Evolutionary conservation across 2,113 vertebrate genomes (phyloP), one percentile per base, ranked within the genome.

Genomic region (Amblyopsis rosae): DNA sequence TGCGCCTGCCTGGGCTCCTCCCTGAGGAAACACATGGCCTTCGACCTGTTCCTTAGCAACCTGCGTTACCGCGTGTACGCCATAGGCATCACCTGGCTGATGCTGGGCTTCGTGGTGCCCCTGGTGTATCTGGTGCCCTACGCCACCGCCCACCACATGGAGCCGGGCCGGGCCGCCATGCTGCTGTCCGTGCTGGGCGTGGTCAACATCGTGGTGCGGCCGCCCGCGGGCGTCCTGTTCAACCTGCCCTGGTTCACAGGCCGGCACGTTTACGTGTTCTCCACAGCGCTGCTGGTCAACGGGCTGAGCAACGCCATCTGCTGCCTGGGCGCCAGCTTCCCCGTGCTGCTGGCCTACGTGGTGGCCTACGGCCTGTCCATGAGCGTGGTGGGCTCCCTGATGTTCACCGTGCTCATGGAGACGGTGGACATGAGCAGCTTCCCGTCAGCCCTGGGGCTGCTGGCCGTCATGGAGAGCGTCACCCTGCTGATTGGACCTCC

Each of bases 391-490:
- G 96, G 96, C 3, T 93, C 96, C 0, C 92, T 98, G 65, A 19
- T 89, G 72, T 98, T 96, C 87, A 96, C 96, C 17, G 96, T 98
- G 55, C 90, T 99, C 75, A 99, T 99, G 97, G 95, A 98, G 6
- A 87, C 89, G 0, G 95, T 99, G 59, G 95, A 96, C 35, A 96
- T 96, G 94, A 93, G 90, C 6, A 92, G 87, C 70, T 99, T 99
- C 80, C 93, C 94, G 12, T 95, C 95, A 0, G 95, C 97, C 10
- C 93, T 98, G 35, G 97, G 97, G 32, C 93, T 99, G 76, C 92
- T 97, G 65, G 92, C 95, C 0, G 60, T 97, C 89, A 91, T 98
- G 84, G 94, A 95, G 77, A 95, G 96, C 3, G 41, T 95, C 84
- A 93, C 93, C 0, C 84, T 96, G 68, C 93, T 99, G 76, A 75